Evolutionary conservation across 1,140 invertebrate genomes (phyloP).

Genomic region (Grapholita molesta): DNA sequence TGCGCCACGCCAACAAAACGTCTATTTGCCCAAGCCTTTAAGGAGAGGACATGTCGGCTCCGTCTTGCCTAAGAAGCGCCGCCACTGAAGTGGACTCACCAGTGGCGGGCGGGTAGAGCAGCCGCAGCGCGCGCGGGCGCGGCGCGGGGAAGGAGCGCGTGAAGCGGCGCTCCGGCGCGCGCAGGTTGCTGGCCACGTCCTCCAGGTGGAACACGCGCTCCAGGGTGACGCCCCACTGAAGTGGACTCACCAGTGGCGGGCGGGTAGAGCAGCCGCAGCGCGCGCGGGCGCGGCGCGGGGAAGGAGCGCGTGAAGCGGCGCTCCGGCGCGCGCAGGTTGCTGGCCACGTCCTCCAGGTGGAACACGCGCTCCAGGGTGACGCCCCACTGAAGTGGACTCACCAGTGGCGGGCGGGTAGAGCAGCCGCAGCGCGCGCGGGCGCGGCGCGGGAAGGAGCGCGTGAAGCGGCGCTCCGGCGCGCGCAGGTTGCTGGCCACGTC

Average conservation of each 20-base stretch:
- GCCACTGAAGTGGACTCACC: too few species aligned
- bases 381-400: constrained; percentile 47
- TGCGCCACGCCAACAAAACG: too few species aligned
- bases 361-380: constrained; percentile 86
- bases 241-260: constrained; percentile 81
- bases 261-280: constrained; percentile 81
- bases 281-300: constrained; percentile 78
- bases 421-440: constrained; percentile 78
- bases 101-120: too few species aligned
- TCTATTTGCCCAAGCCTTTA: too few species aligned
- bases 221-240: constrained; percentile 76
- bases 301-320: constrained; percentile 88
- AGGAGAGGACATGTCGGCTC: too few species aligned
- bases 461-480: constrained; percentile 87
- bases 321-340: constrained; percentile 88
- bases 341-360: constrained; percentile 92
- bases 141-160: too few species aligned
- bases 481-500: constrained; percentile 91
- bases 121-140: too few species aligned
- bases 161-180: too few species aligned
- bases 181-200: constrained; percentile 90
- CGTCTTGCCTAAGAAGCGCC: too few species aligned
- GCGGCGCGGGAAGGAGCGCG: constrained; percentile 84
- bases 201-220: constrained; percentile 91
- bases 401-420: constrained; percentile 84